Percentiles rank a stretch among this genome's conserved stretches.
Evolutionary conservation across 2,888 invertebrate species (phyloP).

Genomic region (Smittia aterrima): DNA sequence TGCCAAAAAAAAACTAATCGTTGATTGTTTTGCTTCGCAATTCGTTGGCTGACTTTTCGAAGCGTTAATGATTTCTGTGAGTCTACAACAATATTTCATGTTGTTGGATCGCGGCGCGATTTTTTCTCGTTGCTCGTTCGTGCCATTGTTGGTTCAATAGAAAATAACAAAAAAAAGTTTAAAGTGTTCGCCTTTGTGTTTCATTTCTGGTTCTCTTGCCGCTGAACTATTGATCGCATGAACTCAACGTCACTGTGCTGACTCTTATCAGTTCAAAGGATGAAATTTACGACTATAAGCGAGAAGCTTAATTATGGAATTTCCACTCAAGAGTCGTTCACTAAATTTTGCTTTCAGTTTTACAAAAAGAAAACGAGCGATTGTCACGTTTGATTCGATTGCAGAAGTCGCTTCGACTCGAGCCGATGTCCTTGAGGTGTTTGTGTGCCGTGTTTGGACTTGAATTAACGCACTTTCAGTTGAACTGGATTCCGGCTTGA

Average conservation of each 20-base stretch:
- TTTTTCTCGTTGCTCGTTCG: background rate
- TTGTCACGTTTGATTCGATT: constrained; percentile 11
- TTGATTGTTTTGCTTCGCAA: constrained; percentile 18
- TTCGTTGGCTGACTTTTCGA: background rate
- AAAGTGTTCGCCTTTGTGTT: background rate
- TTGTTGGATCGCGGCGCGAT: background rate
- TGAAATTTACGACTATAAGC: background rate
- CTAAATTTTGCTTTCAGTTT: background rate
- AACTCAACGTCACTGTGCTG: background rate
- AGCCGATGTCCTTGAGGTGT: background rate
- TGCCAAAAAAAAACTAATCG: background rate
- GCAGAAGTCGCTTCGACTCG: too few relatives aligned
- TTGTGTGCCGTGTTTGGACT: background rate
- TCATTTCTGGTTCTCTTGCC: background rate
- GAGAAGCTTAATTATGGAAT: background rate
- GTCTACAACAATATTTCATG: background rate
- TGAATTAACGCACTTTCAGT: constrained; percentile 3
- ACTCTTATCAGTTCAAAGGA: constrained; percentile 10
- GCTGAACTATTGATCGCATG: constrained; percentile 19
- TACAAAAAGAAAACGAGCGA: too few relatives aligned
- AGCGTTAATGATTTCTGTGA: constrained; percentile 23
- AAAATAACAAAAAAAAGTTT: constrained; percentile 14
- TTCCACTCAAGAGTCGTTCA: background rate
- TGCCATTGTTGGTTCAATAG: constrained; percentile 29
- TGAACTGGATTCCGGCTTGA: constrained; percentile 10